Percentiles rank a stretch among this genome's conserved stretches.
These are phyloP conservation scores for Thecophora atra DNA, from an alignment of 2,888 invertebrate genomes.

Conservation along the genomic window DNA sequence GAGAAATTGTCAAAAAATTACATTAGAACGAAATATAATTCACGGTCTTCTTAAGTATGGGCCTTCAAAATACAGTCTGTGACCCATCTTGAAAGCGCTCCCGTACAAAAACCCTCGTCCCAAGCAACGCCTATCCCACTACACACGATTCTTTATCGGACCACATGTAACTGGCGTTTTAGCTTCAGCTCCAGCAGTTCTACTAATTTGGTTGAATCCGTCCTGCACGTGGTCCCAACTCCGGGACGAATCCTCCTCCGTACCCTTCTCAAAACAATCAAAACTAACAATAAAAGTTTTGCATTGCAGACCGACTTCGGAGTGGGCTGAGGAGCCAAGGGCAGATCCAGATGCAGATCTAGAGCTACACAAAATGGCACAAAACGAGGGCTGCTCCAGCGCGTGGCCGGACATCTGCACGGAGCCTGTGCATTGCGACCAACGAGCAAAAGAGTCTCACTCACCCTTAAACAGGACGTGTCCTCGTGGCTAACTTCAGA, in stretches of 20 bases:
- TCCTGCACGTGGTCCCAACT: slow-evolving; percentile 6
- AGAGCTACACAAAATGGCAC: slow-evolving; percentile 28
- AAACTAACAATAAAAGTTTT: slow-evolving; percentile 45
- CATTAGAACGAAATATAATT: no score
- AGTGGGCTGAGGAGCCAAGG: slow-evolving; percentile 13
- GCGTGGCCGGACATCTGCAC: slow-evolving; percentile 15
- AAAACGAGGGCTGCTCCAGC: slow-evolving; percentile 2
- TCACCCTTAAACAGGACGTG: slow-evolving; percentile 15
- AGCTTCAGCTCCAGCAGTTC: slow-evolving; percentile 40
- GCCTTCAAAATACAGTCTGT: not conserved
- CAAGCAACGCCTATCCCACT: not conserved
- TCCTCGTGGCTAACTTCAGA: slow-evolving; percentile 9
- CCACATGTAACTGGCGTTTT: slow-evolving; percentile 43
- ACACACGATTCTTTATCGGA: slow-evolving; percentile 25
- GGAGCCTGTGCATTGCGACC: slow-evolving; percentile 17
- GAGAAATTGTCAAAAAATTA: no score
- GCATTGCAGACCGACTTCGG: slow-evolving; percentile 10
- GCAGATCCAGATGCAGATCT: slow-evolving; percentile 21
- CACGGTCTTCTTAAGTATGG: no score
- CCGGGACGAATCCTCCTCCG: slow-evolving; percentile 14
- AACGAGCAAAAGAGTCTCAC: slow-evolving; percentile 13
- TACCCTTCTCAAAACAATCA: slow-evolving; percentile 37
- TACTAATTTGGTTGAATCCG: slow-evolving; percentile 30
- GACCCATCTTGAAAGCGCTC: slow-evolving; percentile 8
- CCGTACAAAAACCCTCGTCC: not conserved